Evolutionary conservation across 2,888 invertebrate species (phyloP).

Genomic region (Augochlorella aurata): DNA sequence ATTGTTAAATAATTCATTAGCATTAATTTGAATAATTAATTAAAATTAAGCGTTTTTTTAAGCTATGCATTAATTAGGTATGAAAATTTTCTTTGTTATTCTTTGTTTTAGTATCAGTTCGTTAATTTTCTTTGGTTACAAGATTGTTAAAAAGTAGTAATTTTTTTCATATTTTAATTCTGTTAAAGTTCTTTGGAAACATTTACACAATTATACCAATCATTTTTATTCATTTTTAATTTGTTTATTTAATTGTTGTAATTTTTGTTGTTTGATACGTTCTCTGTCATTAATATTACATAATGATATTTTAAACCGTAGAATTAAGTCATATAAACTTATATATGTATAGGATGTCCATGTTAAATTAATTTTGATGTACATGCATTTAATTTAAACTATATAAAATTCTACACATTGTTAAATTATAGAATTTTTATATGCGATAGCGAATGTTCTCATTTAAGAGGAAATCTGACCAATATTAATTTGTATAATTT

Average conservation of each 20-base stretch:
- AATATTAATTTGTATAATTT: conserved; percentile 26
- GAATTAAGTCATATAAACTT: conserved; percentile 38
- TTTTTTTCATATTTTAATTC: background rate
- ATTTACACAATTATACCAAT: background rate
- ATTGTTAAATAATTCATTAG: conserved; percentile 27
- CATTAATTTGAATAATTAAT: conserved; percentile 18
- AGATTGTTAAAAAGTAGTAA: background rate
- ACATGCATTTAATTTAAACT: conserved; percentile 34
- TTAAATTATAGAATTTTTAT: conserved; percentile 41
- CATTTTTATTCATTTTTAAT: background rate
- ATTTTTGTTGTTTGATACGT: background rate
- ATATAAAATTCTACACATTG: conserved; percentile 37
- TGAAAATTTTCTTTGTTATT: background rate
- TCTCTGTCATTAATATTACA: background rate
- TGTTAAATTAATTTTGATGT: conserved; percentile 42
- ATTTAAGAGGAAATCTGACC: conserved; percentile 37
- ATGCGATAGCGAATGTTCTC: conserved; percentile 35
- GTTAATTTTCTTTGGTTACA: background rate
- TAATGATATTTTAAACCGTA: conserved; percentile 19
- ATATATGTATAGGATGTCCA: conserved; percentile 26
- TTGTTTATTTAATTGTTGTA: background rate
- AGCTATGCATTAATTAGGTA: background rate
- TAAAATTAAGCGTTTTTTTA: background rate
- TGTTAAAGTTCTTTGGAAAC: background rate
- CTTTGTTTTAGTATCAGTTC: background rate